These are phyloP conservation scores for Zaprionus ghesquierei DNA, from an alignment of 1,140 invertebrate species.

Conservation along the genomic window DNA sequence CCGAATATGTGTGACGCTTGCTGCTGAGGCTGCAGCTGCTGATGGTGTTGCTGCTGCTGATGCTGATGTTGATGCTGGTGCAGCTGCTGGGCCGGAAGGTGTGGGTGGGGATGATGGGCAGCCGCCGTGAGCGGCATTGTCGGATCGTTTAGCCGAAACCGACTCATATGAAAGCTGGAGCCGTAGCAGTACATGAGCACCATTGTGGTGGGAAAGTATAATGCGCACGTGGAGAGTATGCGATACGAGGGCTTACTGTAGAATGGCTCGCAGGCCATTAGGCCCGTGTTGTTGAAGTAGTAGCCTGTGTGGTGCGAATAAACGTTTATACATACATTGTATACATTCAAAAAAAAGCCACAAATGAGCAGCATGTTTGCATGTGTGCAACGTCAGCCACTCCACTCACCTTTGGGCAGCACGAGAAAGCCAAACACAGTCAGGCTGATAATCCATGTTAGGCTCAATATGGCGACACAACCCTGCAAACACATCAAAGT, in stretches of 20 bases:
- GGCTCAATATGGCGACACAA: constrained; percentile 90
- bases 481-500: constrained; percentile 85
- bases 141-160: constrained; percentile 87
- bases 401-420: constrained; percentile 86
- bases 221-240: constrained; percentile 91
- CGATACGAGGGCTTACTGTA: constrained; percentile 89
- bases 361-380: constrained; percentile 13
- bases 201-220: constrained; percentile 95
- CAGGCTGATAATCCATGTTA: constrained; percentile 91
- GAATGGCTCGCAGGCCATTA: constrained; percentile 93
- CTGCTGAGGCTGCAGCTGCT: constrained; percentile 23
- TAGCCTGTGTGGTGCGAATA: constrained; percentile 84
- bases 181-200: constrained; percentile 95
- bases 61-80: constrained; percentile 33
- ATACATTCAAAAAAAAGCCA: not conserved
- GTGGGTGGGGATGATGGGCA: constrained; percentile 74
- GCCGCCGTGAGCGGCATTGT: constrained; percentile 82
- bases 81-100: constrained; percentile 48
- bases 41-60: constrained; percentile 38
- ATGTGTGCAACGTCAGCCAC: not conserved
- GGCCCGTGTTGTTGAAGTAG: constrained; percentile 92
- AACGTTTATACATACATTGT: not conserved
- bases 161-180: constrained; percentile 93
- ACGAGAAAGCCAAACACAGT: constrained; percentile 91
- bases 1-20: constrained; percentile 51